phyloP scores from a whole-genome alignment of 2,797 vertebrate species.

The Sarcophilus harrisii region DNA sequence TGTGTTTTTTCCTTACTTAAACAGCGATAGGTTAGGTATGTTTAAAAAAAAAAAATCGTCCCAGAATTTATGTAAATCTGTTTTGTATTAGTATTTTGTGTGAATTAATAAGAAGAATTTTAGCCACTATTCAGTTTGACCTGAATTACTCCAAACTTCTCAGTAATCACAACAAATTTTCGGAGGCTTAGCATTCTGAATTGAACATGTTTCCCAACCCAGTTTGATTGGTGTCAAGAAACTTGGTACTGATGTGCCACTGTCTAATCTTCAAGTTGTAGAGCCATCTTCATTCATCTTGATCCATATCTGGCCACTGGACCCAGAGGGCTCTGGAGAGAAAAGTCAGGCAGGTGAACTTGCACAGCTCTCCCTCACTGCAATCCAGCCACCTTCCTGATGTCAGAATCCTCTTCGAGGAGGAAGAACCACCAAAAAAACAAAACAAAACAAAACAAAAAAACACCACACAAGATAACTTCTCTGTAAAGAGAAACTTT shows the following conservation, averaged over 20 bases:
- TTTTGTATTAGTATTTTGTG: neutral
- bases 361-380: no score
- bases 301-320: no score
- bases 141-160: neutral
- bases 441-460: no score
- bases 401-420: no score
- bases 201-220: neutral
- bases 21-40: neutral
- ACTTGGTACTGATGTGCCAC: neutral
- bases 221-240: neutral
- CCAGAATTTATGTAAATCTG: neutral
- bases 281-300: no score
- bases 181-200: neutral
- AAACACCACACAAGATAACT: neutral
- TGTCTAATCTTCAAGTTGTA: neutral
- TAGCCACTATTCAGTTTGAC: neutral
- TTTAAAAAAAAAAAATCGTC: neutral
- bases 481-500: neutral
- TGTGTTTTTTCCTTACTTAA: neutral
- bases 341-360: no score
- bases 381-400: no score
- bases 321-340: no score
- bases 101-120: neutral
- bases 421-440: no score
- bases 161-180: neutral